Evolutionary conservation across 1,140 invertebrate species (phyloP).

Genomic region (Meloidogyne floridensis): DNA sequence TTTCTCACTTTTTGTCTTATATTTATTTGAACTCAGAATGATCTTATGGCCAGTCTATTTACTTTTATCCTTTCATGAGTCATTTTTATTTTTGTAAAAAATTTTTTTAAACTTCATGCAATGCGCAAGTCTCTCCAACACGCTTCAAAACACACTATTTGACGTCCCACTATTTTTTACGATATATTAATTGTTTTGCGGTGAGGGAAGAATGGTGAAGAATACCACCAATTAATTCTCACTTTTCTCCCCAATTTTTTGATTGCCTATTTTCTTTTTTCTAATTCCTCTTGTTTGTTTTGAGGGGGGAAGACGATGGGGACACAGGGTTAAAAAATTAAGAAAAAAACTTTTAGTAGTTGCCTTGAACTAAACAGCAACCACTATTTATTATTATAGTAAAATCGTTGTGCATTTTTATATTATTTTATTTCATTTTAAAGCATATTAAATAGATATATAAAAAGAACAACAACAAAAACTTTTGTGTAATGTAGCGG

Average conservation of each 20-base stretch:
- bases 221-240: constrained; percentile 3
- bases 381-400: neutral
- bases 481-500: constrained; percentile 6
- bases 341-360: neutral
- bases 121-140: neutral
- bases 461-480: neutral
- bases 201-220: neutral
- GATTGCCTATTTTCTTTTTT: neutral
- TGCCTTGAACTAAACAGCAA: neutral
- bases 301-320: neutral
- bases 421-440: no score
- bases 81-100: neutral
- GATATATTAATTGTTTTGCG: neutral
- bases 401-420: neutral
- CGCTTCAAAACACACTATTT: constrained; percentile 9
- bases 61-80: neutral
- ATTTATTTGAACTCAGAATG: neutral
- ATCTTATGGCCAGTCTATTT: neutral
- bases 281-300: neutral
- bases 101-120: neutral
- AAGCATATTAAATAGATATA: no score
- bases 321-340: neutral
- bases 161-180: neutral
- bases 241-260: neutral
- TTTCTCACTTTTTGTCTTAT: no score